Evolutionary conservation across 2,797 vertebrate genomes (phyloP).

Genomic region (Staurois parvus): DNA sequence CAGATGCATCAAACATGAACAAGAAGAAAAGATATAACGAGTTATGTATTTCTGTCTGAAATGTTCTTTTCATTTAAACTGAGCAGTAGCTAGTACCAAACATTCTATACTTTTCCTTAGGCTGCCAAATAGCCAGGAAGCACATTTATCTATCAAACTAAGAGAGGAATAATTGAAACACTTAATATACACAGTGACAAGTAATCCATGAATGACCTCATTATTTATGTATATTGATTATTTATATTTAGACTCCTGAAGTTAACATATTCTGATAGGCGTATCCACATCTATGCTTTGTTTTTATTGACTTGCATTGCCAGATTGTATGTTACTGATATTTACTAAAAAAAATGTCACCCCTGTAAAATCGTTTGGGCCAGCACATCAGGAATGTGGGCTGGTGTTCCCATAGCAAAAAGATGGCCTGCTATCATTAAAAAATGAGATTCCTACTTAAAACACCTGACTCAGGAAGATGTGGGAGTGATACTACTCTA

Average conservation of each 20-base stretch:
- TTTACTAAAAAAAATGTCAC: too few relatives aligned
- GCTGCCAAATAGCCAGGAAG: constrained; percentile 70
- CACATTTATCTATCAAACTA: constrained; percentile 81
- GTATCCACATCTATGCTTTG: constrained; percentile 5
- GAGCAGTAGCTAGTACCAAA: constrained; percentile 72
- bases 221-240: constrained; percentile 84
- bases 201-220: constrained; percentile 75
- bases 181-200: constrained; percentile 80
- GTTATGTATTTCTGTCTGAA: constrained; percentile 77
- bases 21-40: constrained; percentile 76
- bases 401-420: too few relatives aligned
- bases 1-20: constrained; percentile 80
- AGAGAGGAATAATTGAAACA: constrained; percentile 81
- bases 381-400: too few relatives aligned
- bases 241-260: constrained; percentile 75
- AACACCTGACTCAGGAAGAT: too few relatives aligned
- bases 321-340: constrained; percentile 61
- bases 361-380: too few relatives aligned
- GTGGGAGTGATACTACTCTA: too few relatives aligned
- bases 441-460: too few relatives aligned
- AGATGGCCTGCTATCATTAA: too few relatives aligned
- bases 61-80: constrained; percentile 76
- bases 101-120: constrained; percentile 71
- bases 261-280: constrained; percentile 73
- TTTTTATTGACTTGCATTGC: constrained; percentile 77